Base-by-base conservation (phyloP, 2,888 invertebrate genomes). In the Acleris cristana region DNA sequence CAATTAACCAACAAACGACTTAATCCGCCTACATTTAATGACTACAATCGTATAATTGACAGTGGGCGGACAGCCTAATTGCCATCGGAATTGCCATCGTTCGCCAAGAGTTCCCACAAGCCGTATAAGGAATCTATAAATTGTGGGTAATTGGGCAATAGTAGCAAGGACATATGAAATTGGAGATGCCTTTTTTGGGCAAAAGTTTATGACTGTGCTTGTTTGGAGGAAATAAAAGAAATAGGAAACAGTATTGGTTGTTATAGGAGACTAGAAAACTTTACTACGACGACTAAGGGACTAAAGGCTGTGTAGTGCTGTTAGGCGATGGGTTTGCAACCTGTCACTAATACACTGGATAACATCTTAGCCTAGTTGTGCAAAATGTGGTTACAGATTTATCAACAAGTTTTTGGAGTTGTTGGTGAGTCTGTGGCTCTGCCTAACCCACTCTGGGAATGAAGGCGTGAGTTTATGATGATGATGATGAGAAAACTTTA, bases 61-160 rank as follows among this genome's bases (percentile, higher is more conserved):
- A 56, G 86, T 84, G 79, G 84, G 86, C 59, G 80, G 79, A 77
- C 78, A 75, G 64, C 30, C 52, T 56, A 64, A 69, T 58, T 71
- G 61, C 55, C 51, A 60, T 62, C 70, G 70, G 65, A 76, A 79
- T 81, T 76, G 75, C 71, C 56, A 75, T 72, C 74, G 80, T 82
- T 79, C 76, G 77, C 52, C 74, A 65, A 60, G 69, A 69, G 67
- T 71, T 79, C 79, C 74, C 77, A 80, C 78, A 69, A 68, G 63
- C 79, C 73, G 72, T 76, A 79, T 76, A 73, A 58, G 86, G 71
- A 60, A 72, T 69, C 72, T 73, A 80, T 80, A 80, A 81, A 78
- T 64, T 66, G 52, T n/a, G 71, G 77, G 79, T 80, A 83, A 86
- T 86, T 85, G 84, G 73, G 78, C 81, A 82, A 86, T 84, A 56